Percentiles rank a stretch among this genome's conserved stretches.
Evolutionary conservation across 37 sponge, comb jelly and placozoan species (phyloP).

Genomic region (Lycopodina hypogea): DNA sequence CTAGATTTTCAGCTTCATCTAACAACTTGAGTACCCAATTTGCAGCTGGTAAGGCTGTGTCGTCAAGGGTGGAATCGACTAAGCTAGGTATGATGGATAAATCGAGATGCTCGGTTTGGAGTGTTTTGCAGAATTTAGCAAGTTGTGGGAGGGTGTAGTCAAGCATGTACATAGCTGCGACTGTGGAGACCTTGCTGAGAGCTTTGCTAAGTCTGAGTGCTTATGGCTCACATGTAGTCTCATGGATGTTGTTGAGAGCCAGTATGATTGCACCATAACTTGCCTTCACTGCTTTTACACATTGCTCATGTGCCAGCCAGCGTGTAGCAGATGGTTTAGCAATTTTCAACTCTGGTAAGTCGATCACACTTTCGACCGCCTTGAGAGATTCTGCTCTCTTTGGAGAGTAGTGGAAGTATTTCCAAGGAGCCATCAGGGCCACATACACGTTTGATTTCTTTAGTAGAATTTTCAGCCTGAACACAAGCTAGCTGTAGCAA

Average conservation of each 20-base stretch:
- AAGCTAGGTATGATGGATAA: slow-evolving; percentile 57
- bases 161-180: slow-evolving; percentile 10
- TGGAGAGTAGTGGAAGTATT: slow-evolving; percentile 34
- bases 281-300: slow-evolving; percentile 62
- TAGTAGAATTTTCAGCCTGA: slow-evolving; percentile 60
- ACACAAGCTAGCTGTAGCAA: slow-evolving; percentile 62
- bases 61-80: slow-evolving; percentile 67
- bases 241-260: slow-evolving; percentile 12
- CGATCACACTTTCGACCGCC: slow-evolving; percentile 39
- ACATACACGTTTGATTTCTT: slow-evolving; percentile 32
- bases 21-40: slow-evolving; percentile 68
- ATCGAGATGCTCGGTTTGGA: slow-evolving; percentile 64
- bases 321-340: slow-evolving; percentile 56
- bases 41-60: slow-evolving; percentile 57
- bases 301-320: slow-evolving; percentile 69
- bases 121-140: slow-evolving; percentile 58
- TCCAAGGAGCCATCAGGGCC: slow-evolving; percentile 22
- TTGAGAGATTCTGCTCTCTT: slow-evolving; percentile 26
- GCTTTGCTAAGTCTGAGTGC: not conserved
- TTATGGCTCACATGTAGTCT: slow-evolving; percentile 31
- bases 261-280: slow-evolving; percentile 50
- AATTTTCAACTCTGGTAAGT: slow-evolving; percentile 63
- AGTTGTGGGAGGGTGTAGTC: not conserved
- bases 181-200: not conserved
- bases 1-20: too few relatives aligned